These are phyloP conservation scores for Acrocephalus scirpaceus DNA, from an alignment of 2,797 vertebrate genomes.

Conservation along the genomic window DNA sequence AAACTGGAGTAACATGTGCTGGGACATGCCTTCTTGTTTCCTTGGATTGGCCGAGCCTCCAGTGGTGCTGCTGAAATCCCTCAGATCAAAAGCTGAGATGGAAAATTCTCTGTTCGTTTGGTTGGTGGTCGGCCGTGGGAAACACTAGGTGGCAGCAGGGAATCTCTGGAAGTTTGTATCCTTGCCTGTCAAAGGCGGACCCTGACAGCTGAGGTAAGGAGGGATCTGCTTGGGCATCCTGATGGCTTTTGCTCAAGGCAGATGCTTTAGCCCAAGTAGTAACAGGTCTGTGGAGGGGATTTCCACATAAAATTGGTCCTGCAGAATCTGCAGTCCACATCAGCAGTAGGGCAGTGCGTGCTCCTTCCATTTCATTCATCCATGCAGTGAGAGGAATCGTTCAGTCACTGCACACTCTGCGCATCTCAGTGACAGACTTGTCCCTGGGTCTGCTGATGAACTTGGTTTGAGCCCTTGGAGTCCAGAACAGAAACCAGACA, in stretches of 20 bases:
- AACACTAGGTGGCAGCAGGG: conserved; percentile 65
- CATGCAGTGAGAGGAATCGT: accelerated
- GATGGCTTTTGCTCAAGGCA: neutral
- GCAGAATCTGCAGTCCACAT: accelerated
- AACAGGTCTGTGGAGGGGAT: neutral
- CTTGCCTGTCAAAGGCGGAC: accelerated
- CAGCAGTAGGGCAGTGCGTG: neutral
- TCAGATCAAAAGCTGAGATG: accelerated
- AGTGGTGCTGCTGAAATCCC: neutral
- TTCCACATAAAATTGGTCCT: neutral
- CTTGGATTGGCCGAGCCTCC: neutral
- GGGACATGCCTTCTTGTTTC: neutral
- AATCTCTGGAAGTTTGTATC: neutral
- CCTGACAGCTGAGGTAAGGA: neutral
- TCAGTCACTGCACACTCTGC: neutral
- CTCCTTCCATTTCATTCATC: neutral
- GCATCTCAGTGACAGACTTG: accelerated
- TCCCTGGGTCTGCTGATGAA: neutral
- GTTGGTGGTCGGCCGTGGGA: accelerated
- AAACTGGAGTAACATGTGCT: neutral
- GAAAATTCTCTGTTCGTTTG: neutral
- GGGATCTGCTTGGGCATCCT: neutral
- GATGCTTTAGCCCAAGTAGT: neutral
- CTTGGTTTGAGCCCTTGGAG: neutral
- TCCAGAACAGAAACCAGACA: neutral